Evolutionary conservation across 2,888 invertebrate genomes (phyloP).

Genomic region (Clitarchus hookeri): DNA sequence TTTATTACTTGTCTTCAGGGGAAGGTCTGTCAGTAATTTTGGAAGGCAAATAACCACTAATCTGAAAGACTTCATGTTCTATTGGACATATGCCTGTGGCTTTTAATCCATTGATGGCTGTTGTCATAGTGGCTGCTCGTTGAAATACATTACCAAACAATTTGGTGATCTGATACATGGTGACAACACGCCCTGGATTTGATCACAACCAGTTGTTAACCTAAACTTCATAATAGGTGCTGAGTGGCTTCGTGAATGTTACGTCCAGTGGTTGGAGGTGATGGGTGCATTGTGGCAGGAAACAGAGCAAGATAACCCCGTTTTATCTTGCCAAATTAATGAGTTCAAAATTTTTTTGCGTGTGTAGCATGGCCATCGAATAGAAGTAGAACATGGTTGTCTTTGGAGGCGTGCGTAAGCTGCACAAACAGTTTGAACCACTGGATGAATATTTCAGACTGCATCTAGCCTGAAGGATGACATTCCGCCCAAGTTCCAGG

Average conservation of each 20-base stretch:
- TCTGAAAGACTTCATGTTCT: constrained; percentile 19
- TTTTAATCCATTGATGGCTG: too few species aligned
- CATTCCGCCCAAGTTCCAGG: constrained; percentile 46
- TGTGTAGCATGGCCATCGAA: constrained; percentile 26
- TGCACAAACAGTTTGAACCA: constrained; percentile 49
- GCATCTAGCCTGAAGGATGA: constrained; percentile 37
- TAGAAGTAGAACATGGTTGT: constrained; percentile 45
- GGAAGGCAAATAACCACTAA: constrained; percentile 23
- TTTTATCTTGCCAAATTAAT: background rate
- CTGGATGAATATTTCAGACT: constrained; percentile 40
- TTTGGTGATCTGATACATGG: too few species aligned
- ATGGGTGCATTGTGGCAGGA: background rate
- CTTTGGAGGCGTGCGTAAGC: constrained; percentile 43
- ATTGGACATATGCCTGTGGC: constrained; percentile 20
- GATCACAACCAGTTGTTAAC: constrained; percentile 15
- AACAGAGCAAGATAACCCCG: background rate
- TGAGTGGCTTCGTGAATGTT: too few species aligned
- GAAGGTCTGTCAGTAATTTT: background rate
- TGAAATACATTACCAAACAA: too few species aligned
- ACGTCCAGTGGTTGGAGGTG: background rate
- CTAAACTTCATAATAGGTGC: background rate
- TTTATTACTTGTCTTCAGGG: background rate
- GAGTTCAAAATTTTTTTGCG: background rate
- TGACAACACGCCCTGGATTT: constrained; percentile 15
- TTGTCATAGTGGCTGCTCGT: too few species aligned